Evolutionary conservation across 2,113 vertebrate species (phyloP).

Genomic region (Synodontis membranacea): DNA sequence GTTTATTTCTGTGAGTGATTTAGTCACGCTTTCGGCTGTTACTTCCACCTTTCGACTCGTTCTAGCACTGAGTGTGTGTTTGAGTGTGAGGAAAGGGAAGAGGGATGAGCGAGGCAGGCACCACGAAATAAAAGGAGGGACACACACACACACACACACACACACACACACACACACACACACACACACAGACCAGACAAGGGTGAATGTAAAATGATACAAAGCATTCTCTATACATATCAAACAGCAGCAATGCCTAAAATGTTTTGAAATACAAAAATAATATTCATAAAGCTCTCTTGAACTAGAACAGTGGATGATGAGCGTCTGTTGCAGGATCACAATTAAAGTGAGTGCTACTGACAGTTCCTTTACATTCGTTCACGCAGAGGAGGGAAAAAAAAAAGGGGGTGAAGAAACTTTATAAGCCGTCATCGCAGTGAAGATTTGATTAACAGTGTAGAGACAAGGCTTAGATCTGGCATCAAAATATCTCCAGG

Average conservation of each 20-base stretch:
- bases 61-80: neutral
- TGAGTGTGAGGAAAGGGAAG: neutral
- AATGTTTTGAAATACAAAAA: conserved; percentile 12
- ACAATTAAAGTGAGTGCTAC: conserved; percentile 18
- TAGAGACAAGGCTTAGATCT: conserved; percentile 23
- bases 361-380: conserved; percentile 27
- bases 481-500: conserved; percentile 14
- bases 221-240: conserved; percentile 9
- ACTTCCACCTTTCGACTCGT: neutral
- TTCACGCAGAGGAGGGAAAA: conserved; percentile 23
- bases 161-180: conserved; percentile 4
- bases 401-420: conserved; percentile 29
- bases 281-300: conserved; percentile 22
- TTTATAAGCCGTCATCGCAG: conserved; percentile 35
- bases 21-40: neutral
- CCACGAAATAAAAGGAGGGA: neutral
- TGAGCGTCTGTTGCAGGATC: conserved; percentile 1
- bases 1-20: neutral
- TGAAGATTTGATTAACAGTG: conserved; percentile 34
- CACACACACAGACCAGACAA: conserved; percentile 1
- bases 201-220: conserved; percentile 8
- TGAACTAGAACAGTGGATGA: conserved; percentile 22
- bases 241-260: neutral
- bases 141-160: neutral
- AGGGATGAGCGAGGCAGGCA: neutral